phyloP scores from a whole-genome alignment of 2,113 vertebrate species.

The Columba janthina region DNA sequence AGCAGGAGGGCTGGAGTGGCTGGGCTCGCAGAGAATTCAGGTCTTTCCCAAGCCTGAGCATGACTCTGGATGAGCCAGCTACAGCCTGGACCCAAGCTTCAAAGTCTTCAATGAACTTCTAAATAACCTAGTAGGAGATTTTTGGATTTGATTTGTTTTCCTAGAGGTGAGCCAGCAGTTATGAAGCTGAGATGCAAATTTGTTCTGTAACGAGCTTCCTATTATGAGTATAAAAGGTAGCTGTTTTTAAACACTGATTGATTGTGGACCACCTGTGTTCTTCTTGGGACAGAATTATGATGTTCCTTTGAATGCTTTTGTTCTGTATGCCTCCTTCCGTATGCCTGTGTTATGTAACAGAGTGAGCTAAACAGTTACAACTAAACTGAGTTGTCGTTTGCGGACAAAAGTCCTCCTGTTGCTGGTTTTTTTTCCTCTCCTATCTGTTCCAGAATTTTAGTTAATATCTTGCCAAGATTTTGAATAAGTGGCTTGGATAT shows the following conservation, averaged over 20 bases:
- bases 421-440: accelerated
- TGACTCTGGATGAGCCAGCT: background rate
- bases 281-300: background rate
- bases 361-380: background rate
- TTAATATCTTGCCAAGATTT: background rate
- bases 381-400: background rate
- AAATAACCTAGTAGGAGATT: background rate
- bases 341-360: background rate
- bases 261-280: background rate
- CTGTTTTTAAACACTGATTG: background rate
- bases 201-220: background rate
- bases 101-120: background rate
- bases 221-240: background rate
- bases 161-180: background rate
- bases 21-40: background rate
- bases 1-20: background rate
- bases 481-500: background rate
- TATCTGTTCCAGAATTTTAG: background rate
- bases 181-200: background rate
- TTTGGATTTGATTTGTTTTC: background rate
- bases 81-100: background rate
- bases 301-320: background rate
- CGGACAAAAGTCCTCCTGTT: background rate
- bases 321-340: background rate
- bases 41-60: background rate